Evolutionary conservation across 2,888 invertebrate species (phyloP), one percentile per base, ranked within the genome.

Genomic region (Athalia circularis): DNA sequence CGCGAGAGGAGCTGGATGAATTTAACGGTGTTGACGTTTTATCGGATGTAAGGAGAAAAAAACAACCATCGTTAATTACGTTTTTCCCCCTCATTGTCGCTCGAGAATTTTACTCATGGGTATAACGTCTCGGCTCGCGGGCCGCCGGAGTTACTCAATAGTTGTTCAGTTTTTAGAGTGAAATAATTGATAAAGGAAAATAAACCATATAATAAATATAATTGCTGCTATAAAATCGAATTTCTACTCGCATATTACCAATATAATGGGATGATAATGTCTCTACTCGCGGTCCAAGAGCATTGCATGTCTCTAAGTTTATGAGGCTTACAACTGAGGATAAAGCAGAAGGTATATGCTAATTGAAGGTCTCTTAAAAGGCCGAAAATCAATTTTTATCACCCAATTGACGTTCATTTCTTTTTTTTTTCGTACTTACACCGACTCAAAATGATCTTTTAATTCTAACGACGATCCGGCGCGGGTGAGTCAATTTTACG

Each of bases 231-330:
- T 68, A 68, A 68, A 68, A 29, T 68, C 11, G 6, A 52, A 59
- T 59, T 59, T 72, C 15, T 45, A 59, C 72, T 72, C 57, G 72
- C 43, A n/a, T 72, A 72, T 72, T 72, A 72, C 59, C 72, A 59
- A 72, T 29, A 29, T 72, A 72, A 72, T 59, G 57, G 57, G 57
- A 57, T 48, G 48, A 59, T 72, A n/a, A 43, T 29, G 9, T 54
- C 43, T 15, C 45, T 47, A 57, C 59, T 57, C 9, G n/a, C 15
- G 47, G 13, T 11, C 11, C 29, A 13, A 13, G 4, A 59, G 4
- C 59, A 13, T 72, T 57, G 72, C 72, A 72, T 72, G 59, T 59
- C 72, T 72, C 3, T n/a, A 13, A 57, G 52, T 72, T 72, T 72
- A 72, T 57, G 57, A 72, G n/a, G 72, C 72, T 59, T 3, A 54